Evolutionary conservation across 2,113 vertebrate genomes (phyloP).

Genomic region (Mohoua ochrocephala): DNA sequence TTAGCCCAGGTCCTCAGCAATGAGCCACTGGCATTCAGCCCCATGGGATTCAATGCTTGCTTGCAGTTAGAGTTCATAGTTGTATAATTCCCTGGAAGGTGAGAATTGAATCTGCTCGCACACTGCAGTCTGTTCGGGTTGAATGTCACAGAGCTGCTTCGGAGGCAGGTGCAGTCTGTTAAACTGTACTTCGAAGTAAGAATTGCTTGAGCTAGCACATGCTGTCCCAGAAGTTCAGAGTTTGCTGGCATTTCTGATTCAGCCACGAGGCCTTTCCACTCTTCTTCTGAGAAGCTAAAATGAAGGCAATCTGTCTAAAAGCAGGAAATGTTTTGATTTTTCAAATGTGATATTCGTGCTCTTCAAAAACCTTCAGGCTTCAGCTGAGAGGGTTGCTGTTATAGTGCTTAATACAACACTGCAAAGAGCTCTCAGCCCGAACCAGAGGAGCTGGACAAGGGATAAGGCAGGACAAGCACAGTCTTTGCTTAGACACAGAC

Average conservation of each 20-base stretch:
- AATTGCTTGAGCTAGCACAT: background rate
- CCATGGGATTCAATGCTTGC: fast-evolving
- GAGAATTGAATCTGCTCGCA: background rate
- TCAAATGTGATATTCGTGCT: background rate
- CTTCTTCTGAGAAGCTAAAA: background rate
- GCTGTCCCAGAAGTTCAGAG: background rate
- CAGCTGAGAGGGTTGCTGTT: background rate
- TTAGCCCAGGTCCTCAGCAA: background rate
- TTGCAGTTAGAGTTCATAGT: background rate
- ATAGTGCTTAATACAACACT: background rate
- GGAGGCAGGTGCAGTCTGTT: background rate
- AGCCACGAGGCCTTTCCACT: background rate
- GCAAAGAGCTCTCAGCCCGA: background rate
- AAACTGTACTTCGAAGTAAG: background rate
- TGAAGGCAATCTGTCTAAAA: background rate
- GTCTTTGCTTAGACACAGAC: background rate
- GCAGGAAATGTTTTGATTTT: background rate
- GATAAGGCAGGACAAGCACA: background rate
- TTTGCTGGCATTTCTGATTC: background rate
- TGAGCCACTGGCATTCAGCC: background rate
- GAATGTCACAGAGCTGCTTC: background rate
- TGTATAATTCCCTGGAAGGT: background rate
- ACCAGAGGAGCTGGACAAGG: background rate
- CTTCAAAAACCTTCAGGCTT: background rate
- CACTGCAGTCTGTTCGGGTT: background rate